A percentile compares a stretch with the other conserved stretches of the same genome.
Conservation (phyloP, 2,888 invertebrate genomes). For the Thereva nobilitata region DNA sequence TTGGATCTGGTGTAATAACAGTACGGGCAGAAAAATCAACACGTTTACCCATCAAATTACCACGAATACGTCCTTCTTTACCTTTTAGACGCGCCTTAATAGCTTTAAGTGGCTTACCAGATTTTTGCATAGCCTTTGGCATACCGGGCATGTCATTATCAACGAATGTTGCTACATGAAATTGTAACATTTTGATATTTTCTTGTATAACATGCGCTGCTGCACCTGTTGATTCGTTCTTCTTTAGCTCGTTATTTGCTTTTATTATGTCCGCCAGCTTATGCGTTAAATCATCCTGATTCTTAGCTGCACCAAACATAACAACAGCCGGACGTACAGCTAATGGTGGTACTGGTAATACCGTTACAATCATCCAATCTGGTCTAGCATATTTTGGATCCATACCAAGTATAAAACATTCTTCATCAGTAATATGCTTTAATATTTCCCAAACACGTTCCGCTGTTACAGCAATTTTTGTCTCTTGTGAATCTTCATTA, state of each 20-base stretch:
- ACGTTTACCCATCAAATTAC: slow-evolving; percentile 99
- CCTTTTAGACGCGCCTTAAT: slow-evolving; percentile 95
- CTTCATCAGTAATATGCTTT: slow-evolving; percentile 94
- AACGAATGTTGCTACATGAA: slow-evolving; percentile 96
- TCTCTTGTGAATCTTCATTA: slow-evolving; percentile 98
- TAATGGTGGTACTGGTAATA: slow-evolving; percentile 95
- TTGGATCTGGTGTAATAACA: slow-evolving; percentile 96
- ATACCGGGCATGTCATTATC: slow-evolving; percentile 99
- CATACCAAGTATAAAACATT: slow-evolving; percentile 92
- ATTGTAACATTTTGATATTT: slow-evolving; percentile 97
- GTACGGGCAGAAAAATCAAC: slow-evolving; percentile 99
- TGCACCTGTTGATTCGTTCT: slow-evolving; percentile 95
- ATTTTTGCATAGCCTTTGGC: slow-evolving; percentile 98
- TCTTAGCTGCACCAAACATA: slow-evolving; percentile 96
- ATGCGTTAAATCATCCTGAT: slow-evolving; percentile 98
- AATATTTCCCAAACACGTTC: slow-evolving; percentile 97
- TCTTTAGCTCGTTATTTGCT: slow-evolving; percentile 91
- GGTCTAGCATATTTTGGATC: slow-evolving; percentile 97
- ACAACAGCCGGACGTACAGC: slow-evolving; percentile 97
- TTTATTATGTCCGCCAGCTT: slow-evolving; percentile 98
- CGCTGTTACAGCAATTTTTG: slow-evolving; percentile 90
- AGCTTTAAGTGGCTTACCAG: slow-evolving; percentile 97
- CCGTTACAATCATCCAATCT: slow-evolving; percentile 99
- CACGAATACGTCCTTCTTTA: slow-evolving; percentile 98
- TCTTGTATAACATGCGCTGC: slow-evolving; percentile 97